Conservation (phyloP, 2,113 vertebrate species). For the Otus sunia region DNA sequence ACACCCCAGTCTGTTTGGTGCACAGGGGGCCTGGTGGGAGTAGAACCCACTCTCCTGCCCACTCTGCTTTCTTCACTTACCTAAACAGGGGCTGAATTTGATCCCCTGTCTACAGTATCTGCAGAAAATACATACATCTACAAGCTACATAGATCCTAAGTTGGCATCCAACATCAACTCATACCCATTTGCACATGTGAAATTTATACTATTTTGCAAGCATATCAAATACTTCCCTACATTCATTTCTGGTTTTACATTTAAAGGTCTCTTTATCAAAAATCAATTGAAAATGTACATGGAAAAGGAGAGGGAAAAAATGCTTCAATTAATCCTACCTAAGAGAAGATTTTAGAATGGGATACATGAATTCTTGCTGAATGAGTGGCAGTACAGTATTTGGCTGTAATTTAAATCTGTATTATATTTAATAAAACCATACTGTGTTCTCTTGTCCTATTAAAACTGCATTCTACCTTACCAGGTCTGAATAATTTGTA, state of each 20-base stretch:
- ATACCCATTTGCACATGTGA: not conserved
- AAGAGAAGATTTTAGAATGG: slow-evolving; percentile 23
- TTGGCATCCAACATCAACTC: not conserved
- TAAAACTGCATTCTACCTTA: slow-evolving; percentile 74
- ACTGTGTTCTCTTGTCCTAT: slow-evolving; percentile 69
- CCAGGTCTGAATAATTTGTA: slow-evolving; percentile 75
- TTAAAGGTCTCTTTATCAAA: slow-evolving; percentile 6
- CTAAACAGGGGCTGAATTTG: not conserved
- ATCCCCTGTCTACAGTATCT: not conserved
- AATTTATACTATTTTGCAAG: not conserved
- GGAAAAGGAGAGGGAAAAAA: not conserved
- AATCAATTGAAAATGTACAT: not conserved
- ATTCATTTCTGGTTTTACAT: not conserved
- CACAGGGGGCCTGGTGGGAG: not conserved
- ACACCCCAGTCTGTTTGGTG: not conserved
- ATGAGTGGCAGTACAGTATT: not conserved
- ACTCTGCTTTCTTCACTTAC: not conserved
- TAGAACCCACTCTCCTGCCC: not conserved
- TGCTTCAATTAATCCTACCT: not conserved
- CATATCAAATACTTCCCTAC: not conserved
- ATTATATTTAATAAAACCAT: slow-evolving; percentile 67
- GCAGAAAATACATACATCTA: not conserved
- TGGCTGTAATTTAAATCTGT: slow-evolving; percentile 57
- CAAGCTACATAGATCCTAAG: not conserved
- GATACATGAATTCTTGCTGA: not conserved